phyloP scores from a whole-genome alignment of 2,888 invertebrate species.

The Neoscelio sp. region DNA sequence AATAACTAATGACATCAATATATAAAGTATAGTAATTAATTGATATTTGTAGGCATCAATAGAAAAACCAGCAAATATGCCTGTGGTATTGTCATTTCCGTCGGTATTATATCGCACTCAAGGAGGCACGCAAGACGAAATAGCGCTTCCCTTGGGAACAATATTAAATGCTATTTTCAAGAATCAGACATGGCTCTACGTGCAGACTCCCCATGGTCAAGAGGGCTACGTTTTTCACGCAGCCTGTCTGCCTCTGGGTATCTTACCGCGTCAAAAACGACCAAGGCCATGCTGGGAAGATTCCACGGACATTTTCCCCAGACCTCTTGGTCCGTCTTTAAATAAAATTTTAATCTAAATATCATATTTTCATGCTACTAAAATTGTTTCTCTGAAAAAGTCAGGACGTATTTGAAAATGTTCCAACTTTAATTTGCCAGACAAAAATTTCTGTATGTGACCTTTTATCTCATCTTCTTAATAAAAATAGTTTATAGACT shows the following conservation, averaged over 20 bases:
- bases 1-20: too few species aligned
- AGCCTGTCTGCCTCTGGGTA: constrained; percentile 91
- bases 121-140: constrained; percentile 88
- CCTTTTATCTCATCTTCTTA: too few species aligned
- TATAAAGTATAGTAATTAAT: too few species aligned
- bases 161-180: constrained; percentile 95
- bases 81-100: constrained; percentile 91
- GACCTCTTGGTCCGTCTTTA: constrained; percentile 85
- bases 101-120: constrained; percentile 90
- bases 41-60: constrained; percentile 92
- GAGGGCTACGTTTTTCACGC: constrained; percentile 92
- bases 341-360: background rate
- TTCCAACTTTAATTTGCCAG: too few species aligned
- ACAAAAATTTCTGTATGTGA: too few species aligned
- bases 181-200: constrained; percentile 93
- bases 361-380: too few species aligned
- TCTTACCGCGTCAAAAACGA: constrained; percentile 87
- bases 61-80: constrained; percentile 92
- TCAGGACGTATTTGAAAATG: too few species aligned
- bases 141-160: constrained; percentile 90
- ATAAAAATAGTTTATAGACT: too few species aligned
- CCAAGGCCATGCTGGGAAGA: constrained; percentile 91
- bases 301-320: constrained; percentile 91
- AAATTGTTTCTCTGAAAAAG: too few species aligned
- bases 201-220: constrained; percentile 93